Evolutionary conservation across 2,113 vertebrate species (phyloP), one percentile per base, ranked within the genome.

Genomic region (Procavia capensis): DNA sequence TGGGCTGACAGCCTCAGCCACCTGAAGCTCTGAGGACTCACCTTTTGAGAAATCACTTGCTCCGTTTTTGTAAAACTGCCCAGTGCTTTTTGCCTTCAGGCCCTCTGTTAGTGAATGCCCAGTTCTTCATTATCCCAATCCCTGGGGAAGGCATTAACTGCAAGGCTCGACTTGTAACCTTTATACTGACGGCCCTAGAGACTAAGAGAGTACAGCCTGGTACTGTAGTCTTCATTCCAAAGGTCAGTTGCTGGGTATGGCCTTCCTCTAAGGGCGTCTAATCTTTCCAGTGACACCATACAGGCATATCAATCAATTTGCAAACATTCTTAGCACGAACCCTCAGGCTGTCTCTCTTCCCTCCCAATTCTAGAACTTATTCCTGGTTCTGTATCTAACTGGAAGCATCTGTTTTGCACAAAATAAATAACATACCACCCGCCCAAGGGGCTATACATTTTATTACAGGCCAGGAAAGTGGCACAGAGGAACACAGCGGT

Each of bases 221-320:
- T 85, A 20, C 8, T 14, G 9, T 0, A 68, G 90, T 85, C 80
- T 50, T 66, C 39, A 24, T 74, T 95, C 84, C 96, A 96, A 97
- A 97, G 96, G 96, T 95, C 95, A 76, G 29, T 17, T 75, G 74
- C 81, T 74, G 61, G 61, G 75, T 39, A 34, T 31, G 45, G 43
- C 27, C 76, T 24, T 93, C 87, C 50, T 83, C 36, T 11, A 70
- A 86, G 27, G 74, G 85, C 39, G 76, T 90, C 88, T 72, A 81
- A 76, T 86, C 90, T 94, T 88, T 47, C 3, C 0, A 34, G 80
- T 8, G n/a, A 95, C 92, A 80, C 27, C 10, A 84, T 1, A 1
- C 43, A 11, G 27, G 57, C 79, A 5, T 17, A 39, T 50, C 79
- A 85, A 47, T 95, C 85, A 80, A 17, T 84, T 6, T 80, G 83